Percentiles rank a stretch among this genome's conserved stretches.
phyloP scores from a whole-genome alignment of 2,888 invertebrate species.

The Ochlodes sylvanus region DNA sequence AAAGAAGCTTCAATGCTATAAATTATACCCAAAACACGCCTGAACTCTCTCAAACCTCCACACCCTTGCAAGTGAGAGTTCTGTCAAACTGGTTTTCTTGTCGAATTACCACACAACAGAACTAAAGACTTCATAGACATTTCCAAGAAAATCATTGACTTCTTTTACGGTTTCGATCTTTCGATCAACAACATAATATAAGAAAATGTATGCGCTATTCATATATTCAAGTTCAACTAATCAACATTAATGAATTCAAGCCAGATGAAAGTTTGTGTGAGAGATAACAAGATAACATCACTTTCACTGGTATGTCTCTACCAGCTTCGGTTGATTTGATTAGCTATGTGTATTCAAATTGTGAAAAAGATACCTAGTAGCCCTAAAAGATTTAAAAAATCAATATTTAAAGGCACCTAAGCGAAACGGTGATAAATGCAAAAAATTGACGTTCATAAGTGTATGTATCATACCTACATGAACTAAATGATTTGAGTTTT shows the following conservation, averaged over 20 bases:
- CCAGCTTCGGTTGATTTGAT: background rate
- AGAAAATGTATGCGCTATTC: slow-evolving; percentile 2
- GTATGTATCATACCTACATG: no score
- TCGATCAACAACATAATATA: background rate
- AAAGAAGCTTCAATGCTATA: background rate
- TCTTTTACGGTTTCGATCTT: background rate
- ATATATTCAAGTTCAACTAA: slow-evolving; percentile 13
- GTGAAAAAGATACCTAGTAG: no score
- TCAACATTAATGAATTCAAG: slow-evolving; percentile 28
- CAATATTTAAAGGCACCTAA: no score
- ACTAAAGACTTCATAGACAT: background rate
- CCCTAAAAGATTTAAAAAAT: no score
- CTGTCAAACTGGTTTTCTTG: background rate
- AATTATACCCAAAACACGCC: background rate
- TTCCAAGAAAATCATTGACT: background rate
- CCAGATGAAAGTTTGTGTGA: slow-evolving; percentile 24
- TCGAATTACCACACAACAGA: background rate
- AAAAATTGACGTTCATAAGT: no score
- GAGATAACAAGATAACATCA: slow-evolving; percentile 16
- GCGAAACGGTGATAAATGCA: no score
- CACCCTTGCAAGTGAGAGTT: background rate
- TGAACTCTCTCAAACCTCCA: background rate
- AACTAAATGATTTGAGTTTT: no score
- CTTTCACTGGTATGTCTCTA: slow-evolving; percentile 20
- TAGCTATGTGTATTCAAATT: background rate